Evolutionary conservation across 2,888 invertebrate species (phyloP), one percentile per base, ranked within the genome.

Genomic region (Lissocephala sabroskyi): DNA sequence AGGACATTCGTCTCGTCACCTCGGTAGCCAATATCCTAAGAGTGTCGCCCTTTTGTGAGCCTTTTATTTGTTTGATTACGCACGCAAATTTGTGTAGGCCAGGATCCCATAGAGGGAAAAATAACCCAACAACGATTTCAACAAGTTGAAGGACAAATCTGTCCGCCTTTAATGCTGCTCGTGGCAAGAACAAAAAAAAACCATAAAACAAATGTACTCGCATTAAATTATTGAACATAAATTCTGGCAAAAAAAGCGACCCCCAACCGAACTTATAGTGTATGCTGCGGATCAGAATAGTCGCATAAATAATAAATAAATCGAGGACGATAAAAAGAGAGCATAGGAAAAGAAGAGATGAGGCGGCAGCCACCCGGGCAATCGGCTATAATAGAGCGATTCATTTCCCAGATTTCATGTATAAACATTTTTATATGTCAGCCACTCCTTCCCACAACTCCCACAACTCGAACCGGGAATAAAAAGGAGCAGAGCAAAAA

Each of bases 201-300:
- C 62, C 62, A 65, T 62, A 65, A 62, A 62, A 62, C 62, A 53
- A 49, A 62, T 62, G 61, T 33, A 5, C 23, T 61, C 56, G 53
- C 51, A 62, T 62, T 62, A 62, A 62, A 62, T 62, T 62, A 62
- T 62, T 62, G 62, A 65, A 62, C 53, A 65, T 65, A 57, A 61
- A 62, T 61, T 56, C 42, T 47, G 42, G 26, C 17, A 30, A 13
- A 18, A 19, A 28, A 13, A 18, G 36, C 32, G 36, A 23, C 4
- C 3, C 3, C 7, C 23, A 23, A 23, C 23, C 3, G 7, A 23
- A 23, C 7, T 7, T 23, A 23, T 23, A 23, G 23, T 23, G n/a
- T n/a, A n/a, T n/a, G n/a, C n/a, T n/a, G 23, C 23, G 3, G 23
- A n/a, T n/a, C n/a, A n/a, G n/a, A n/a, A n/a, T n/a, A n/a, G n/a